Conservation (phyloP, 1,140 invertebrate species). For the Magallana ariakensis region DNA sequence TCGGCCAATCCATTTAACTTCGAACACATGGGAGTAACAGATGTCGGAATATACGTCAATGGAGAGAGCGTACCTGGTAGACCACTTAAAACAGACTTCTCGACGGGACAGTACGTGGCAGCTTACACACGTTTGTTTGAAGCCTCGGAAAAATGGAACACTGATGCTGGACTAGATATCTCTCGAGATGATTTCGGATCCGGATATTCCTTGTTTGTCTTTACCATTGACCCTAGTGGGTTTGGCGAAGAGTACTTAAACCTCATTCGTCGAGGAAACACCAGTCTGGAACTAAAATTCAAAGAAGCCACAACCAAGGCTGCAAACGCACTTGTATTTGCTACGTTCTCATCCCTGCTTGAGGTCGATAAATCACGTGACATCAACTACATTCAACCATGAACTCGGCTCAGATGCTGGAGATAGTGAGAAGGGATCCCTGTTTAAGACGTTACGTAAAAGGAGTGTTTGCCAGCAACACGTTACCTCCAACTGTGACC, state of each 20-base stretch:
- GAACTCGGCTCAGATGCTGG: slow-evolving; percentile 1
- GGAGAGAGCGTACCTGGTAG: slow-evolving; percentile 49
- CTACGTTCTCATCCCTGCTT: slow-evolving; percentile 40
- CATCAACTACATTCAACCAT: slow-evolving; percentile 46
- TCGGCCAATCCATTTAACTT: slow-evolving; percentile 55
- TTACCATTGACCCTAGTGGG: slow-evolving; percentile 41
- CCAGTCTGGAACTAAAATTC: slow-evolving; percentile 49
- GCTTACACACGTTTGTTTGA: slow-evolving; percentile 36
- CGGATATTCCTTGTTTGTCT: slow-evolving; percentile 43
- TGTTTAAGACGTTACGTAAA: slow-evolving; percentile 19
- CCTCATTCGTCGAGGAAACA: slow-evolving; percentile 46
- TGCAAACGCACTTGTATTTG: slow-evolving; percentile 40
- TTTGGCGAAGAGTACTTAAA: slow-evolving; percentile 51
- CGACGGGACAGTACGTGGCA: background rate
- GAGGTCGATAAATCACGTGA: slow-evolving; percentile 46
- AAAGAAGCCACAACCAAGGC: slow-evolving; percentile 37
- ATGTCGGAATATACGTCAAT: slow-evolving; percentile 47
- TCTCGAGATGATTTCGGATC: slow-evolving; percentile 21
- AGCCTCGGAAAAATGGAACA: slow-evolving; percentile 48
- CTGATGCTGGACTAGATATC: slow-evolving; percentile 39
- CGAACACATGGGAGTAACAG: slow-evolving; percentile 15
- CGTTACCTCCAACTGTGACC: slow-evolving; percentile 31
- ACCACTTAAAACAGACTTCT: slow-evolving; percentile 45
- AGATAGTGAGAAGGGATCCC: background rate
- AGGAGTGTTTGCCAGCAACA: slow-evolving; percentile 47